Base-by-base conservation (phyloP, 2,797 vertebrate species). In the Leucoraja ocellata region DNA sequence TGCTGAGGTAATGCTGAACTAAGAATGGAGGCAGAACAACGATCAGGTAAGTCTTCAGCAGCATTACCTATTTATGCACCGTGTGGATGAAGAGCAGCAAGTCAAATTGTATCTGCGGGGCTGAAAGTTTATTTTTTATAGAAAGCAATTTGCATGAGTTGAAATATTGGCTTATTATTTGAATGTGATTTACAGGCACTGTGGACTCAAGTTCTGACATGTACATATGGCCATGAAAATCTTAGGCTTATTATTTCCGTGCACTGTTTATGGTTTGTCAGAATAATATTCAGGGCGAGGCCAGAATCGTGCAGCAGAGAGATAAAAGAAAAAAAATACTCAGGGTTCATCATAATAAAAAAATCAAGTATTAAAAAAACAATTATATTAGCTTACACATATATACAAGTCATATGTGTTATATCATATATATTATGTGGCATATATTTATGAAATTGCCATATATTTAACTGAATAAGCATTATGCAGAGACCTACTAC, bases 141-240 rank as follows among this genome's bases (percentile, higher is more conserved):
- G 25, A 13, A 71, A n/a, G 16, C 2, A 39, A 91, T 91, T 92
- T 92, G 39, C 71, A 58, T 76, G 23, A 74, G 54, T 39, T 58
- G 90, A 76, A 76, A 58, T 74, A 39, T 76, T 92, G 90, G 25
- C 36, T 74, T 76, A 92, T 92, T 92, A 76, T 76, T 92, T 92
- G 90, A 92, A 76, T 92, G 18, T 73, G 90, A 92, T 91, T 91
- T 91, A 23, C 73, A 68, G 21, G 21, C 68, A 91, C 39, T 74
- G 21, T 73, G 90, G 73, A 74, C 25, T 74, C 36, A 25, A 58
- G 68, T 39, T 76, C 90, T 74, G 90, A 76, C 71, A 18, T 92
- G 5, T 46, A 58, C 71, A 92, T 92, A 92, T 54, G 65, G 71
- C 58, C 39, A 76, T 92, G 90, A 71, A 92, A 74, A 92, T 92